Evolutionary conservation across 2,888 invertebrate genomes (phyloP).

Genomic region (Lissonota sp.): DNA sequence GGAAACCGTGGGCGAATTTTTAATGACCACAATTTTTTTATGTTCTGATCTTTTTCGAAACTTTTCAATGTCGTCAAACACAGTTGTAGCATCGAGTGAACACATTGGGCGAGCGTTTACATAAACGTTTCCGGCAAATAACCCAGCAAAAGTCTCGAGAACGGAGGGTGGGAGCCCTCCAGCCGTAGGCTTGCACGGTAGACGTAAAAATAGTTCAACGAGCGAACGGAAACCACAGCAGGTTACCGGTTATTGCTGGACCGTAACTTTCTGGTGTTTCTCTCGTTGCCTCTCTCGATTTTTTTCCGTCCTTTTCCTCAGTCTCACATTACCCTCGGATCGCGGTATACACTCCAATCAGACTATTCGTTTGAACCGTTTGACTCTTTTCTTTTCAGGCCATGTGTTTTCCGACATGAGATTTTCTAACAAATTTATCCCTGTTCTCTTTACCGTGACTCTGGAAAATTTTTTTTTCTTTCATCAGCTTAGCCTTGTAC

Average conservation of each 20-base stretch:
- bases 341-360: constrained; percentile 3
- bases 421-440: neutral
- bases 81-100: constrained; percentile 1
- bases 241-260: constrained; percentile 46
- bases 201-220: constrained; percentile 65
- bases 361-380: too few relatives aligned
- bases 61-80: neutral
- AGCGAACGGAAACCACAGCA: constrained; percentile 52
- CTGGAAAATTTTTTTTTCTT: neutral
- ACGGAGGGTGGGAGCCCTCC: constrained; percentile 39
- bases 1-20: too few relatives aligned
- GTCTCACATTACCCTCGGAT: constrained; percentile 7
- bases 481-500: neutral
- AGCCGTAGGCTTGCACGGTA: constrained; percentile 41
- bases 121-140: constrained; percentile 64
- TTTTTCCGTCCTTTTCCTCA: neutral
- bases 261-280: constrained; percentile 20
- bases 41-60: neutral
- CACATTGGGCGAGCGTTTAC: constrained; percentile 59
- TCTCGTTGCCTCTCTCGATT: constrained; percentile 4
- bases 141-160: constrained; percentile 40
- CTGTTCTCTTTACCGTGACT: neutral
- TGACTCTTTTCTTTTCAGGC: neutral
- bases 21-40: too few relatives aligned
- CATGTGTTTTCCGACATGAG: neutral